phyloP scores from a whole-genome alignment of 2,113 vertebrate species.

The Grus americana region DNA sequence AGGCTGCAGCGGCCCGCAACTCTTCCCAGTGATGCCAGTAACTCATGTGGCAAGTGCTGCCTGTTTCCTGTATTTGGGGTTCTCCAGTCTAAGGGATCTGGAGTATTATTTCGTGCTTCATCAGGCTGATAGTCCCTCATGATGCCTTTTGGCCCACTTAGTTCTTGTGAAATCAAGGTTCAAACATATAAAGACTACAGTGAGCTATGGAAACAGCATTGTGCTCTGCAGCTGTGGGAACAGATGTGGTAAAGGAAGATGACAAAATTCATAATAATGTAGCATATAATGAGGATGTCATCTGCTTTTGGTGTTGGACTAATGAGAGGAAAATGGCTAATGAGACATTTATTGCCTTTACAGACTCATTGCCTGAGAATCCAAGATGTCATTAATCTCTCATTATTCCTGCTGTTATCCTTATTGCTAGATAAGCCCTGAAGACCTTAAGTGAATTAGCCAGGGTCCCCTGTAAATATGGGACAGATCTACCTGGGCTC shows the following conservation, averaged over 20 bases:
- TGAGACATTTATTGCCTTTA: background rate
- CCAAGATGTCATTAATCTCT: background rate
- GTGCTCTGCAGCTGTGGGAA: background rate
- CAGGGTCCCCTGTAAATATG: background rate
- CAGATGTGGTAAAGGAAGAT: background rate
- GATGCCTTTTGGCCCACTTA: background rate
- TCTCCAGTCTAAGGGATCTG: background rate
- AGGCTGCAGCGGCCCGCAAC: background rate
- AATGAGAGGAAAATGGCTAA: background rate
- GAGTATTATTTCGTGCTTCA: background rate
- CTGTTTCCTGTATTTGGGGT: background rate
- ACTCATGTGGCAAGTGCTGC: background rate
- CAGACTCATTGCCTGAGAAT: background rate
- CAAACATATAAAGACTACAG: background rate
- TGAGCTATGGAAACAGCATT: background rate
- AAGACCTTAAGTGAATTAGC: background rate
- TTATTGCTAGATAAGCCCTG: background rate
- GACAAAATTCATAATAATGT: background rate
- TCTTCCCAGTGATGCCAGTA: background rate
- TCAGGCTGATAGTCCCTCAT: background rate
- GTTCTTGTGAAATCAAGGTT: background rate
- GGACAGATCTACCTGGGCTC: background rate
- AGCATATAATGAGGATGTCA: background rate
- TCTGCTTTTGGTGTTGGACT: background rate
- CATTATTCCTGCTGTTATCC: background rate